A percentile compares a stretch with the other conserved stretches of the same genome.
Evolutionary conservation across 2,888 invertebrate species (phyloP).

Genomic region (Sphaerophoria rueppellii): DNA sequence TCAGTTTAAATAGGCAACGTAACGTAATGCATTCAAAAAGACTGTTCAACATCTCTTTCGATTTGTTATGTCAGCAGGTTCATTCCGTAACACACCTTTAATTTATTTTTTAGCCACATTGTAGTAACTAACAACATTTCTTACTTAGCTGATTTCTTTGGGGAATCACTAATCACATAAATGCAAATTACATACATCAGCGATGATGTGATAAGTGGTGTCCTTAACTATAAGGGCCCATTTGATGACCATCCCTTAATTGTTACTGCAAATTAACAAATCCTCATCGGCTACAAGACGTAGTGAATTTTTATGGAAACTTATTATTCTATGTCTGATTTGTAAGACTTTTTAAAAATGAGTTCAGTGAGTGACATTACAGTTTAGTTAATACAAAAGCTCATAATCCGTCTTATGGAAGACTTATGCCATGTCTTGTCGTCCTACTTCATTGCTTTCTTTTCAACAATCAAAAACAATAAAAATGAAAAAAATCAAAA

Average conservation of each 20-base stretch:
- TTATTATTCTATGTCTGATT: background rate
- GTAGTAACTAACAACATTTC: background rate
- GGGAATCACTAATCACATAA: constrained; percentile 24
- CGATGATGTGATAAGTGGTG: background rate
- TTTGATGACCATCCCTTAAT: constrained; percentile 23
- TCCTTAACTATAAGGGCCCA: background rate
- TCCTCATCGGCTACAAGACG: background rate
- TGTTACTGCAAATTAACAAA: background rate
- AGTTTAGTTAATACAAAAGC: no score
- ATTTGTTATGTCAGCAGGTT: background rate
- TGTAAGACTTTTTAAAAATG: no score
- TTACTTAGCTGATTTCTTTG: constrained; percentile 31
- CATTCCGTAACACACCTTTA: constrained; percentile 5
- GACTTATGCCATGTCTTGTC: background rate
- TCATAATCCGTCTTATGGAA: constrained; percentile 8
- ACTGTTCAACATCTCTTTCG: background rate
- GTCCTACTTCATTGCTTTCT: background rate
- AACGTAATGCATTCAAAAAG: background rate
- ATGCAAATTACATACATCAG: no score
- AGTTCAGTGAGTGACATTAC: no score
- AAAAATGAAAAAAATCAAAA: constrained; percentile 29
- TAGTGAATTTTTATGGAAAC: background rate
- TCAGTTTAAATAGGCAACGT: no score
- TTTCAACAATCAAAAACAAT: background rate
- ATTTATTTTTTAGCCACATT: background rate